A percentile compares a stretch with the other conserved stretches of the same genome.
phyloP scores from a whole-genome alignment of 2,888 invertebrate species.

The Amaurobius ferox region DNA sequence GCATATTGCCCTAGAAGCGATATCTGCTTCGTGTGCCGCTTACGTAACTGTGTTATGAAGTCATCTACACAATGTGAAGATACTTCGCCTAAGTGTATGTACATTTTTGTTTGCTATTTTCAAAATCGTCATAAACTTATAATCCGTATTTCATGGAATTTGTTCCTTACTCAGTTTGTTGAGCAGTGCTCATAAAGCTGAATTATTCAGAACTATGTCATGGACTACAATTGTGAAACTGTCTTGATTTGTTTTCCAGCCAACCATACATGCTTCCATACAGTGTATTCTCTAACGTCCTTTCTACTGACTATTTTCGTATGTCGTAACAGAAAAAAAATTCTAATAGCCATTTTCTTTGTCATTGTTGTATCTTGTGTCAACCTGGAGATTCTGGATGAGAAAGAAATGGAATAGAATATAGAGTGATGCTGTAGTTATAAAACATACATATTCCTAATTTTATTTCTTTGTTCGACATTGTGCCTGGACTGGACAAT shows the following conservation, averaged over 20 bases:
- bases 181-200: constrained; percentile 21
- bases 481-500: constrained; percentile 29
- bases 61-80: background rate
- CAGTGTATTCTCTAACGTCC: constrained; percentile 24
- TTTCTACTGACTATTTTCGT: constrained; percentile 12
- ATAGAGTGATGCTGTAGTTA: background rate
- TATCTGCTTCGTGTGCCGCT: background rate
- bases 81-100: background rate
- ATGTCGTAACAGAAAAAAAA: background rate
- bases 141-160: background rate
- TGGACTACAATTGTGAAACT: constrained; percentile 20
- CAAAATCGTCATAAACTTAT: background rate
- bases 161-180: constrained; percentile 18
- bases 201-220: constrained; percentile 17
- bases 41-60: background rate
- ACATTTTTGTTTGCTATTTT: background rate
- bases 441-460: background rate
- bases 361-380: background rate
- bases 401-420: background rate
- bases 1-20: background rate
- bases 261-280: constrained; percentile 17
- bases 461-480: background rate
- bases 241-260: constrained; percentile 20
- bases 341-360: background rate
- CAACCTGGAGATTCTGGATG: background rate